Conservation (phyloP, 2,113 vertebrate genomes). For the Aldabrachelys gigantea region DNA sequence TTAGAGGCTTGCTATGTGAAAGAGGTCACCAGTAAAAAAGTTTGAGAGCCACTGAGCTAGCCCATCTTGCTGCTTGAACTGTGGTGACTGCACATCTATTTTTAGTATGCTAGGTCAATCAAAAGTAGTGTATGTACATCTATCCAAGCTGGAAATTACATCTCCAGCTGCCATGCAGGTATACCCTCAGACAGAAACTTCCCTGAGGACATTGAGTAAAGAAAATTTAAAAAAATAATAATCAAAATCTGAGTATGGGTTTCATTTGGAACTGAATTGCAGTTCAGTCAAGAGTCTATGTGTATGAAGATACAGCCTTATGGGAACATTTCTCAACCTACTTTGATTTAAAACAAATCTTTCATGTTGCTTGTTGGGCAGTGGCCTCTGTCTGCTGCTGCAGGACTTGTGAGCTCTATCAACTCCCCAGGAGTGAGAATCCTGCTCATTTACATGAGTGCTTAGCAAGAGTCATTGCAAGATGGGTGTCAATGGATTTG, state of each 20-base stretch:
- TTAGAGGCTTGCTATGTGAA: too few relatives aligned
- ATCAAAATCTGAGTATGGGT: neutral
- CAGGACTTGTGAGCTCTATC: rapidly evolving
- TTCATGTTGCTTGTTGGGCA: neutral
- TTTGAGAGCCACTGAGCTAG: too few relatives aligned
- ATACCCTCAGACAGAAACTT: neutral
- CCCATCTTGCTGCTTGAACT: too few relatives aligned
- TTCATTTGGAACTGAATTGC: neutral
- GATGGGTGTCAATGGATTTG: neutral
- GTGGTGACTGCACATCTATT: too few relatives aligned
- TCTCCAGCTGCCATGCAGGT: too few relatives aligned
- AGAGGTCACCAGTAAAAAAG: too few relatives aligned
- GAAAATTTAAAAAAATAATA: neutral
- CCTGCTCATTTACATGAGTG: neutral
- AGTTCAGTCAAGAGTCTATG: neutral
- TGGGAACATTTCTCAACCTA: neutral
- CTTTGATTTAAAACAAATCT: neutral
- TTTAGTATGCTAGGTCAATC: too few relatives aligned
- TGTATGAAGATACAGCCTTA: neutral
- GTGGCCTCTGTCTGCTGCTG: neutral
- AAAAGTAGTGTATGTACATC: too few relatives aligned
- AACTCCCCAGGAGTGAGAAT: rapidly evolving
- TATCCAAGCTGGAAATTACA: too few relatives aligned
- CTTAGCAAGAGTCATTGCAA: neutral
- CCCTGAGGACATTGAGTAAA: neutral